phyloP scores from a whole-genome alignment of 2,113 vertebrate species.

The Rattus norvegicus region DNA sequence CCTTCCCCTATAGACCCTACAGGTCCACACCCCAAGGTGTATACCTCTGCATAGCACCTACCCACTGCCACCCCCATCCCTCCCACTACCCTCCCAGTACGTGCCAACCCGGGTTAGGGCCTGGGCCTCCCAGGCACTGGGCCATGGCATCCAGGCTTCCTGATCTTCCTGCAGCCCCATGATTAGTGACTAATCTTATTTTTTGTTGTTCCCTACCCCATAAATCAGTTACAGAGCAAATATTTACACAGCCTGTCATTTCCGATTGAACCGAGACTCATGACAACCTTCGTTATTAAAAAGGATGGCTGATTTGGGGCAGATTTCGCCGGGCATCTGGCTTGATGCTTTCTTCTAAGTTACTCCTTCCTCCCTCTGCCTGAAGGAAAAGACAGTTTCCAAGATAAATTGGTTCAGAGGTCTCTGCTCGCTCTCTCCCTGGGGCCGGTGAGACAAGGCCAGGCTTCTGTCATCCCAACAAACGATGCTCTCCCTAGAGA shows the following conservation, averaged over 20 bases:
- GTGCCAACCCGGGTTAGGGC: neutral
- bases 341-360: constrained; percentile 66
- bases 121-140: neutral
- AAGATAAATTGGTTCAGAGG: neutral
- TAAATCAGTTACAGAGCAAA: constrained; percentile 90
- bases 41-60: neutral
- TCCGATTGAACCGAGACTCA: constrained; percentile 83
- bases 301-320: constrained; percentile 88
- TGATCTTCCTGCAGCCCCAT: constrained; percentile 75
- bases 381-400: constrained; percentile 57
- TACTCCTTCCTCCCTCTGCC: constrained; percentile 56
- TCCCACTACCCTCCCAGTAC: neutral
- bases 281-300: constrained; percentile 88
- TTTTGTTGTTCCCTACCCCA: constrained; percentile 81
- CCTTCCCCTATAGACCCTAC: neutral
- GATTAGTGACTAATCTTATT: constrained; percentile 86
- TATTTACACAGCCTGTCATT: constrained; percentile 88
- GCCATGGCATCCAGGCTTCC: neutral
- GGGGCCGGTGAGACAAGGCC: neutral
- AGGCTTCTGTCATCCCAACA: neutral
- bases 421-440: neutral
- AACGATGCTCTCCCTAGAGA: neutral
- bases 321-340: constrained; percentile 69
- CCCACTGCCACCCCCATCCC: neutral
- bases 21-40: neutral